Evolutionary conservation across 2,797 vertebrate species (phyloP).

Genomic region (Oreonectes daqikongensis): DNA sequence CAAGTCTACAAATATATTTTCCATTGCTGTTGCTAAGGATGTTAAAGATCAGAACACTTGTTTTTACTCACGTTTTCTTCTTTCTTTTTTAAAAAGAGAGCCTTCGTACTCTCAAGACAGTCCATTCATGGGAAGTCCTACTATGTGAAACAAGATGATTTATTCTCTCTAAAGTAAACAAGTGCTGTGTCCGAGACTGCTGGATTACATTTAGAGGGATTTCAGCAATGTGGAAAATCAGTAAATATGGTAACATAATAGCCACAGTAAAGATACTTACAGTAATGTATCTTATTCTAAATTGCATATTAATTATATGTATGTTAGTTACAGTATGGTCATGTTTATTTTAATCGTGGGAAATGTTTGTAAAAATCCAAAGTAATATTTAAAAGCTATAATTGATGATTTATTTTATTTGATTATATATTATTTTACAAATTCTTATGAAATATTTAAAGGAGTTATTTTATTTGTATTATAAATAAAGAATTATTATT

Average conservation of each 20-base stretch:
- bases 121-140: constrained; percentile 7
- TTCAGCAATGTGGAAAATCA: constrained; percentile 13
- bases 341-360: background rate
- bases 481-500: no score
- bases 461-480: no score
- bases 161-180: constrained; percentile 28
- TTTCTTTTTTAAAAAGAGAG: constrained; percentile 10
- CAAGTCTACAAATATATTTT: constrained; percentile 47
- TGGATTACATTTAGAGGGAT: background rate
- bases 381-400: no score
- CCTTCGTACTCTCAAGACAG: constrained; percentile 4
- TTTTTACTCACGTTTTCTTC: background rate
- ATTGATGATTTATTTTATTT: no score
- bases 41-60: constrained; percentile 2
- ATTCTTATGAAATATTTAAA: no score
- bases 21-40: constrained; percentile 25
- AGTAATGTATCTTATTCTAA: background rate
- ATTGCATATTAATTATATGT: background rate
- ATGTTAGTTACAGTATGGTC: background rate
- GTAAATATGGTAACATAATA: background rate
- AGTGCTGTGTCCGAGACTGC: constrained; percentile 7
- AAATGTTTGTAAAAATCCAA: no score
- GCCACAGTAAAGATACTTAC: background rate
- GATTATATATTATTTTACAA: no score
- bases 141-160: constrained; percentile 10